A percentile compares a stretch with the other conserved stretches of the same genome.
These are phyloP conservation scores for Amazona ochrocephala DNA, from an alignment of 2,797 vertebrate species.

Conservation along the genomic window DNA sequence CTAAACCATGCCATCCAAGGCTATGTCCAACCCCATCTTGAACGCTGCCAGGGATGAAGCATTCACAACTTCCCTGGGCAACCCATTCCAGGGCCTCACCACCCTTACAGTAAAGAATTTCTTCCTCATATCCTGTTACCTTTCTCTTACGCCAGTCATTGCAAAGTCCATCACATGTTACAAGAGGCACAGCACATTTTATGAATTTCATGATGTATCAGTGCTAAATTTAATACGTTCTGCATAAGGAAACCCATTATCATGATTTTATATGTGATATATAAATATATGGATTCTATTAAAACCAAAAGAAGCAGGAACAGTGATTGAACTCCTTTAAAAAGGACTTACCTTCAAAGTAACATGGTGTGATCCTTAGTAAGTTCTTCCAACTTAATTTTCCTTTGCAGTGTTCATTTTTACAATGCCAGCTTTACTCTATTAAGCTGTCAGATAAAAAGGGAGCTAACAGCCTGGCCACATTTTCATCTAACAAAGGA, in stretches of 20 bases:
- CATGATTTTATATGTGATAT: not conserved
- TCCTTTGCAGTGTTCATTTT: conserved; percentile 6
- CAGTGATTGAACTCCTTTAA: not conserved
- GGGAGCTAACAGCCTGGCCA: not conserved
- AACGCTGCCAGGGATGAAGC: no score
- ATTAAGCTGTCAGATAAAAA: conserved; percentile 42
- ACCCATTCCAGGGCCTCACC: no score
- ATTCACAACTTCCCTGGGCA: no score
- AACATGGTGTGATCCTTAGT: not conserved
- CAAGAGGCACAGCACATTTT: not conserved
- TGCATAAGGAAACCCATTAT: not conserved
- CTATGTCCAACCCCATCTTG: no score
- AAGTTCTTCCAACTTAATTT: conserved; percentile 42
- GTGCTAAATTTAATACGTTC: conserved; percentile 16
- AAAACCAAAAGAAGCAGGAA: not conserved
- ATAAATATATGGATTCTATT: conserved; percentile 8
- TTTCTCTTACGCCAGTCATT: not conserved
- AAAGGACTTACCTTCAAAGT: conserved; percentile 12
- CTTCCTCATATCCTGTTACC: not conserved
- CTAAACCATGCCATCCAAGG: no score
- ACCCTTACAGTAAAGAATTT: no score
- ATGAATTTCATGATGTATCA: conserved; percentile 8
- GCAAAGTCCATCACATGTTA: not conserved
- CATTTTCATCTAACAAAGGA: conserved; percentile 56
- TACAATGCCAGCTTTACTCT: not conserved